Percentiles rank a stretch among this genome's conserved stretches.
These are phyloP conservation scores for Intellagama lesueurii DNA, from an alignment of 2,797 vertebrate species.

Conservation along the genomic window DNA sequence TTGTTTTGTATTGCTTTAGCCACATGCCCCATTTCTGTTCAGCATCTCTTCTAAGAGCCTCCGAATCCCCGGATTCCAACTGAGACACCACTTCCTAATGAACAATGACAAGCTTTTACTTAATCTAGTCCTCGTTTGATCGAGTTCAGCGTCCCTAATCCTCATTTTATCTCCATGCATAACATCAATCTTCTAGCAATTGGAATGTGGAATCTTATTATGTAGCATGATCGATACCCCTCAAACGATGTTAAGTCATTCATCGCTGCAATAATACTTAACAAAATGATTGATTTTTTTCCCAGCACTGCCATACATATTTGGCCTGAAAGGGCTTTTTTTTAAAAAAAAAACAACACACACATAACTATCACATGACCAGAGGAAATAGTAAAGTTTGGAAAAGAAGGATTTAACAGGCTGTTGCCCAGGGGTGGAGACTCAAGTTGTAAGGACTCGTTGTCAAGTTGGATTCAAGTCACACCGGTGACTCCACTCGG, in stretches of 20 bases:
- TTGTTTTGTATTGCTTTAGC: neutral
- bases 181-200: conserved; percentile 67
- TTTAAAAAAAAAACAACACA: too few species aligned
- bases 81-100: conserved; percentile 32
- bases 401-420: neutral
- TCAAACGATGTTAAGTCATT: conserved; percentile 60
- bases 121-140: conserved; percentile 69
- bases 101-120: conserved; percentile 62
- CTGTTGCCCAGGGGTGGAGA: neutral
- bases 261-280: conserved; percentile 52
- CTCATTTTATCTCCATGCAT: conserved; percentile 59
- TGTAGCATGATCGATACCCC: conserved; percentile 67
- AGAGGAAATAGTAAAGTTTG: neutral
- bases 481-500: too few species aligned
- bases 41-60: neutral
- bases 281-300: conserved; percentile 51
- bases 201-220: conserved; percentile 61
- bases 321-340: neutral
- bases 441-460: too few species aligned
- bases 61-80: neutral
- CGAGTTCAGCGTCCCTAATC: conserved; percentile 63
- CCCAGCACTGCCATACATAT: conserved; percentile 47
- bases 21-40: neutral
- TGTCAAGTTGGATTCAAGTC: too few species aligned
- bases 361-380: neutral